Evolutionary conservation across 2,888 invertebrate species (phyloP), one percentile per base, ranked within the genome.

Genomic region (Chymomyza amoena): DNA sequence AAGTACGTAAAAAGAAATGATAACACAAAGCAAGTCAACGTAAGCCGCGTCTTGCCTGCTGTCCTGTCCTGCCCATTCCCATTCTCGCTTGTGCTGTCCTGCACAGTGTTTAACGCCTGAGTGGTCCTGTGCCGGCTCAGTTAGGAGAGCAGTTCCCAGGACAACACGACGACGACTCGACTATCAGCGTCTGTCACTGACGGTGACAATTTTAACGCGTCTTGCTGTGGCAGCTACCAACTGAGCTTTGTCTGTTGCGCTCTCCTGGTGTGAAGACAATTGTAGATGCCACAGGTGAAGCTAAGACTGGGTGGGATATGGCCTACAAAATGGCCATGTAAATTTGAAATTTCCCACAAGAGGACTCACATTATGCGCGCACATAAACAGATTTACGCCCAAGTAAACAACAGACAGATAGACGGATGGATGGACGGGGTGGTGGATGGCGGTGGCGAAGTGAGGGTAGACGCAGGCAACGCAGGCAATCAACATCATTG

Each of bases 201-300:
- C 70, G 87, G 83, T 79, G 83, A 83, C 88, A 84, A 85, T 87
- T 83, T 83, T 87, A 72, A 68, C 83, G 87, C 83, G 73, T 73
- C 79, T 75, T n/a, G 65, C 61, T 36, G 75, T n/a, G 81, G 72
- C 83, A 71, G 72, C 77, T 52, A 79, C 83, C 81, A 45, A 84
- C 83, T 87, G 88, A 61, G 85, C 72, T 10, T 45, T 45, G 39
- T 45, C 39, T 45, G 39, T 45, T 45, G 39, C 39, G 39, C 39
- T 45, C 39, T 45, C 39, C 15, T 25, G 57, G 13, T 57, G 57
- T 28, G 15, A 54, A 54, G 10, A 54, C 54, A 54, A 54, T 20
- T 52, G 62, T 52, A 69, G 63, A 69, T 25, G 77, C 78, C 74
- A 77, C 80, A 79, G 78, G 80, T 79, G 80, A 74, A 60, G n/a